A percentile compares a stretch with the other conserved stretches of the same genome.
Conservation (phyloP, 2,888 invertebrate genomes). For the Xiphydria camelus region DNA sequence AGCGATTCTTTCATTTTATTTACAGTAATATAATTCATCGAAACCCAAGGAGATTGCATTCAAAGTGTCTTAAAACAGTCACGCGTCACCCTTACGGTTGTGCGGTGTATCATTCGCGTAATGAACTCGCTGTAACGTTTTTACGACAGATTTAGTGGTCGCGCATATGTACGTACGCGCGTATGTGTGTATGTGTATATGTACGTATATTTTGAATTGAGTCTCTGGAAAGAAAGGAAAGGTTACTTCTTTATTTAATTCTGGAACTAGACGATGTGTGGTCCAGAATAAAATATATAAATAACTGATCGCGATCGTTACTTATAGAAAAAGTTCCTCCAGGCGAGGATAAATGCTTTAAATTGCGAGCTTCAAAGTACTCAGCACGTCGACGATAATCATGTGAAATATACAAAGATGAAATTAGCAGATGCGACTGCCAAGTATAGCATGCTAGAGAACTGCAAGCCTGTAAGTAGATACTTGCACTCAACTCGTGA, state of each 20-base stretch:
- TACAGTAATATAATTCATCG: conserved; percentile 7
- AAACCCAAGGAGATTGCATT: too few relatives aligned
- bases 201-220: too few relatives aligned
- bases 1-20: background rate
- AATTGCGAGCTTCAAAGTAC: conserved; percentile 15
- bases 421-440: conserved; percentile 23
- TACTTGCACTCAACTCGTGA: conserved; percentile 3
- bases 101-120: too few relatives aligned
- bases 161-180: too few relatives aligned
- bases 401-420: conserved; percentile 16
- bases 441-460: conserved; percentile 29
- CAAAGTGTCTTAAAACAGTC: too few relatives aligned
- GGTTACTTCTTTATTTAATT: too few relatives aligned
- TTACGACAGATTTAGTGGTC: too few relatives aligned
- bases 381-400: conserved; percentile 9
- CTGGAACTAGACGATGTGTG: too few relatives aligned
- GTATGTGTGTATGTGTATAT: too few relatives aligned
- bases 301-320: background rate
- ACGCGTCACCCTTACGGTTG: too few relatives aligned
- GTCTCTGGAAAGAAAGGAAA: too few relatives aligned
- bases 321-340: conserved; percentile 28
- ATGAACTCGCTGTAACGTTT: too few relatives aligned
- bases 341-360: conserved; percentile 34
- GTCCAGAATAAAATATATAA: conserved; percentile 3
- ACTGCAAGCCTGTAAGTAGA: conserved; percentile 21